These are phyloP conservation scores for Enteromius viviparus DNA, from an alignment of 2,797 vertebrate species.

Conservation along the genomic window DNA sequence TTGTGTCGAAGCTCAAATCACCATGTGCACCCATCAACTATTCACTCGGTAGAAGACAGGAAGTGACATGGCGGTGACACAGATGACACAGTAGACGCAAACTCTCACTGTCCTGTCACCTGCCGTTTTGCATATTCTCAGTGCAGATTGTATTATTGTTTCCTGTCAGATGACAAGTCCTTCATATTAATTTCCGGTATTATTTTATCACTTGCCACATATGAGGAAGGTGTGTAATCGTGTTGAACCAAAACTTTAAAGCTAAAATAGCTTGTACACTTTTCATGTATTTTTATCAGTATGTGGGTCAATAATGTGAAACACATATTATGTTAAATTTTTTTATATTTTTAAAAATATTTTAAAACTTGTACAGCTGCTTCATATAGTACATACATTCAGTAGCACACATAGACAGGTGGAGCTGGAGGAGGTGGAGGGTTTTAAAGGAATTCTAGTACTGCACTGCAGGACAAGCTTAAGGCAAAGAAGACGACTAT, in stretches of 20 bases:
- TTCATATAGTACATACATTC: not conserved
- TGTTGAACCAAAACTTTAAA: not conserved
- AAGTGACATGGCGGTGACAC: constrained; percentile 9
- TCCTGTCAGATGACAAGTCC: constrained; percentile 13
- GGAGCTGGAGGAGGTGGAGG: not conserved
- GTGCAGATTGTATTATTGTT: constrained; percentile 29
- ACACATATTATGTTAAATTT: not conserved
- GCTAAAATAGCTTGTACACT: not conserved
- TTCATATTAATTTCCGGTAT: not conserved
- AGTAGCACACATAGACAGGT: not conserved
- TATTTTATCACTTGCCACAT: not conserved
- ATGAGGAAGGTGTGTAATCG: not conserved
- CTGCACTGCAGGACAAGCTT: not conserved
- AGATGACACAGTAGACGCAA: constrained; percentile 5
- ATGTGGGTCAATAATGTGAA: not conserved
- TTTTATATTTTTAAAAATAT: not conserved
- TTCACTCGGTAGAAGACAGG: constrained; percentile 42
- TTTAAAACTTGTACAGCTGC: not conserved
- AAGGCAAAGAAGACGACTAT: not conserved
- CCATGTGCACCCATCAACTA: constrained; percentile 35
- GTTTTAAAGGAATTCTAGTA: not conserved
- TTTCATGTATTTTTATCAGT: not conserved
- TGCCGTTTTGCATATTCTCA: constrained; percentile 43
- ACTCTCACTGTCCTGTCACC: constrained; percentile 21
- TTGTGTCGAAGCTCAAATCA: constrained; percentile 47